These are phyloP conservation scores for Electrona antarctica DNA, from an alignment of 2,113 vertebrate species.

Conservation along the genomic window DNA sequence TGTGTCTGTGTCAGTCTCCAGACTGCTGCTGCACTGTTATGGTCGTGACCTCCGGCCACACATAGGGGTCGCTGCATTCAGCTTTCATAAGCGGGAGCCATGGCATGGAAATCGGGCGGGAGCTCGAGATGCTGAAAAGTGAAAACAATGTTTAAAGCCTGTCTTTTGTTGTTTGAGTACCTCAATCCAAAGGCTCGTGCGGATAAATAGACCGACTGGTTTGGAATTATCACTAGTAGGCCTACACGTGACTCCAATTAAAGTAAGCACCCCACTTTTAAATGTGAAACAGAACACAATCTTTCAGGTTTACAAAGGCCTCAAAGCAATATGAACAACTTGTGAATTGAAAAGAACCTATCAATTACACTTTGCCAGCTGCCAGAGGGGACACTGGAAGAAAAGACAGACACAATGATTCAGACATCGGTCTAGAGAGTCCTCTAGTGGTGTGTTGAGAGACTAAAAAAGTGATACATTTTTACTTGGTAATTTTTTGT, in stretches of 20 bases:
- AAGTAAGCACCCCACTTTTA: neutral
- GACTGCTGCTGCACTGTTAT: no score
- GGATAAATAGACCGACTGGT: neutral
- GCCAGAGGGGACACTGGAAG: no score
- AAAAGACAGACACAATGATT: neutral
- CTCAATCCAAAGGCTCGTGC: neutral
- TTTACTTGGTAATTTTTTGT: neutral
- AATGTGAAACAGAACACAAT: neutral
- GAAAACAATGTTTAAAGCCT: neutral
- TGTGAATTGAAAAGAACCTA: neutral
- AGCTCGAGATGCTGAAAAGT: neutral
- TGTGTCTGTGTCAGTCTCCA: no score
- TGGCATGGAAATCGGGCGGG: no score
- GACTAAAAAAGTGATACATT: conserved; percentile 13
- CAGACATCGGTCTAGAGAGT: conserved; percentile 10
- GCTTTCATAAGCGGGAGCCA: no score
- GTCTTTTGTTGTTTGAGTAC: neutral
- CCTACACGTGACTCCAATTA: neutral
- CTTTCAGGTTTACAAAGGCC: neutral
- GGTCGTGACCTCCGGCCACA: no score
- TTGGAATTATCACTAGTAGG: neutral
- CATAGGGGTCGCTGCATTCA: no score
- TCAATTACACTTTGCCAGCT: no score
- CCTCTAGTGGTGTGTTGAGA: conserved; percentile 42
- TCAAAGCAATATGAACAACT: neutral